Percentiles rank a stretch among this genome's conserved stretches.
phyloP scores from a whole-genome alignment of 1,140 invertebrate genomes.

The Steinernema khuongi region DNA sequence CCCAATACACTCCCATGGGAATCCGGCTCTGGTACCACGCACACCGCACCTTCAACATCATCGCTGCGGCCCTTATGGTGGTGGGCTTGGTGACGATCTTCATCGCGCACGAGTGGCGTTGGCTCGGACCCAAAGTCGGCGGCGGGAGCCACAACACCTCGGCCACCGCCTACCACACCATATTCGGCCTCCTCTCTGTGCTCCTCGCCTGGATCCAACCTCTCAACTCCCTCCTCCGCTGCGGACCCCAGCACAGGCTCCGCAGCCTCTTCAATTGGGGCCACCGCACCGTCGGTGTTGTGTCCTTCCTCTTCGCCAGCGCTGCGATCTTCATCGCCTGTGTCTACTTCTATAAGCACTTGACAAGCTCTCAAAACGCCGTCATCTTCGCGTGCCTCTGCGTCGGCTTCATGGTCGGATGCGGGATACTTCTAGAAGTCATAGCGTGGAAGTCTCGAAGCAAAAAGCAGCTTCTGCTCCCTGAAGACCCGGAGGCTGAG shows the following conservation, averaged over 20 bases:
- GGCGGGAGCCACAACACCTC: neutral
- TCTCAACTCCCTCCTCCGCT: constrained; percentile 1
- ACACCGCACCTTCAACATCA: neutral
- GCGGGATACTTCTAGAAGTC: neutral
- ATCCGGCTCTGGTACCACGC: neutral
- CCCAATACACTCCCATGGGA: neutral
- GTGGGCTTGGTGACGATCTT: neutral
- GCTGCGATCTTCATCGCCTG: constrained; percentile 1
- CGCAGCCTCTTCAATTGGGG: neutral
- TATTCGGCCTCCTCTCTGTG: neutral
- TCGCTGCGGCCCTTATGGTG: neutral
- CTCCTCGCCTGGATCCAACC: neutral
- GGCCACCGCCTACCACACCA: neutral
- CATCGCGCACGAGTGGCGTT: neutral
- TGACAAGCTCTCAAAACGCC: neutral
- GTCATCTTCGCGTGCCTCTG: neutral
- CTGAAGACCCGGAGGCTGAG: neutral
- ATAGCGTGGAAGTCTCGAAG: neutral
- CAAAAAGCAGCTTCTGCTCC: neutral
- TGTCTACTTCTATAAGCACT: neutral
- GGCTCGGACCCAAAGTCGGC: neutral
- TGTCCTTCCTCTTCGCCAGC: neutral
- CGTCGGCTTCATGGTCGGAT: neutral
- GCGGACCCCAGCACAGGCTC: neutral
- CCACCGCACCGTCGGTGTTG: neutral